Evolutionary conservation across 2,113 vertebrate species (phyloP).

Genomic region (Saccopteryx leptura): DNA sequence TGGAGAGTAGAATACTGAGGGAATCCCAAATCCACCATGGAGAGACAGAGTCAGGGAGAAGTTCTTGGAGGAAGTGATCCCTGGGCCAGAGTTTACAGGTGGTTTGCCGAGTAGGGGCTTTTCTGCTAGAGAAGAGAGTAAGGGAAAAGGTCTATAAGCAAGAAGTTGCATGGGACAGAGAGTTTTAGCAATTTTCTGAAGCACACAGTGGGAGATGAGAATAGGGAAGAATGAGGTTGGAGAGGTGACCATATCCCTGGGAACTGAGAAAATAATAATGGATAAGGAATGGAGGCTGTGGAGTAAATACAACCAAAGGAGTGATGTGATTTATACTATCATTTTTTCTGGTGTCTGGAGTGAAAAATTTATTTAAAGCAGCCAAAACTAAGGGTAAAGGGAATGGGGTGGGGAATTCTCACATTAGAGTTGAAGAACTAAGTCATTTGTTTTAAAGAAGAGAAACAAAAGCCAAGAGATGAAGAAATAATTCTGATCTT

Average conservation of each 20-base stretch:
- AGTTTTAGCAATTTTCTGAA: neutral
- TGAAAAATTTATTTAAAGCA: neutral
- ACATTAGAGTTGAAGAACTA: neutral
- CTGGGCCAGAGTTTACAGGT: neutral
- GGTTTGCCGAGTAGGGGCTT: neutral
- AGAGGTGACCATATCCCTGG: neutral
- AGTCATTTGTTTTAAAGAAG: neutral
- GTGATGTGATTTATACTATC: neutral
- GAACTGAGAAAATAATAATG: neutral
- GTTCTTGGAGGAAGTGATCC: neutral
- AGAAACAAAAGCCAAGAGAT: neutral
- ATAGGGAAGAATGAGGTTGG: neutral
- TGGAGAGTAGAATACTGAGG: neutral
- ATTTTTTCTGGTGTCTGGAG: neutral
- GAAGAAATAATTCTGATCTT: neutral
- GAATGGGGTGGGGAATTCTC: neutral
- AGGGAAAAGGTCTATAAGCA: neutral
- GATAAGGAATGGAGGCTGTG: neutral
- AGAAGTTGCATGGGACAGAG: neutral
- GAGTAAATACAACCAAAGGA: neutral
- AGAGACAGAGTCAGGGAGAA: neutral
- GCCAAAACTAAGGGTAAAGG: neutral
- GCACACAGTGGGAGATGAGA: neutral
- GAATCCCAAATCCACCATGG: neutral
- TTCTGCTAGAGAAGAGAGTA: neutral